Percentiles rank a stretch among this genome's conserved stretches.
phyloP scores from a whole-genome alignment of 2,888 invertebrate genomes.

The Nezara viridula region DNA sequence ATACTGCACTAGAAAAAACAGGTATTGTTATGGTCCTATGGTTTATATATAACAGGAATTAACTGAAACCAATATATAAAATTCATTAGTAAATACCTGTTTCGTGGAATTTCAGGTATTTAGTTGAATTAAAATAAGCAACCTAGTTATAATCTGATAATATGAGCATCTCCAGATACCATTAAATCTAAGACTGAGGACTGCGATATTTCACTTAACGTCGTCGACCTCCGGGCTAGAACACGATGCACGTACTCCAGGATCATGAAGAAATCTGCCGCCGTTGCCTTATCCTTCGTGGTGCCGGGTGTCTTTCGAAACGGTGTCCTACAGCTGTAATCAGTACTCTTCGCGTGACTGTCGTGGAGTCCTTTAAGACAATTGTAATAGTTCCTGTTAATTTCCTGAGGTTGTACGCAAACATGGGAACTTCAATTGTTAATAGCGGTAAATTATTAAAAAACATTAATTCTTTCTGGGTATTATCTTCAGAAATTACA shows the following conservation, averaged over 20 bases:
- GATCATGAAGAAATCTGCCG: slow-evolving; percentile 9
- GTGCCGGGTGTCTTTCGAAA: background rate
- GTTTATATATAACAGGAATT: no score
- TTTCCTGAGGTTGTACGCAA: background rate
- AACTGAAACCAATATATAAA: no score
- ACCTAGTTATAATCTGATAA: no score
- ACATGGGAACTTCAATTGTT: background rate
- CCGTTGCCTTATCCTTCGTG: slow-evolving; percentile 21
- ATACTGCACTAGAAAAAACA: no score
- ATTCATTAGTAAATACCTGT: no score
- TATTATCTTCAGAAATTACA: no score
- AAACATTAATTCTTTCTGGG: background rate
- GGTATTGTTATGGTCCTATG: no score
- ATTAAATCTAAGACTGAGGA: background rate
- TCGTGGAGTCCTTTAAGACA: background rate
- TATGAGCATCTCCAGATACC: no score
- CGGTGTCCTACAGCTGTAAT: slow-evolving; percentile 8
- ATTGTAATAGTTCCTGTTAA: slow-evolving; percentile 9
- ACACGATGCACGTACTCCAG: background rate
- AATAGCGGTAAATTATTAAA: background rate
- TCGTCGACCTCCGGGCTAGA: background rate
- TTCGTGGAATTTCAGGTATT: no score
- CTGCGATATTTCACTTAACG: background rate
- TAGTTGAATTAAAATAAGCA: no score
- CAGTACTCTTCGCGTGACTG: slow-evolving; percentile 12